These are phyloP conservation scores for Eupithecia vulgata DNA, from an alignment of 2,888 invertebrate species.

Conservation along the genomic window DNA sequence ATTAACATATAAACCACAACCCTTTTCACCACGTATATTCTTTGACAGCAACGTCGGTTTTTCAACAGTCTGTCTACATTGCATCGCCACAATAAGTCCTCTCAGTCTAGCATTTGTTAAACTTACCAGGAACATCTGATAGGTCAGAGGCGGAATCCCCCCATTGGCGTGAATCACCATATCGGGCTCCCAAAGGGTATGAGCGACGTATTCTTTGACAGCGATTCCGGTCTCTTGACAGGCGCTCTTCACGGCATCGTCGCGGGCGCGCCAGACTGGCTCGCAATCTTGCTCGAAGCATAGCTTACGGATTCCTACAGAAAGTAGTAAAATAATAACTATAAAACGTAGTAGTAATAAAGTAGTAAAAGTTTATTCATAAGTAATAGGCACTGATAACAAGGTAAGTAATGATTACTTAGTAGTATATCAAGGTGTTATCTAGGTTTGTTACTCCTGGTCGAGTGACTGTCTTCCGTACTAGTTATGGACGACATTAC, in stretches of 20 bases:
- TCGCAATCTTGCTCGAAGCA: conserved; percentile 88
- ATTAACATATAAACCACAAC: too few relatives aligned
- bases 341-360: too few relatives aligned
- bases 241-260: conserved; percentile 81
- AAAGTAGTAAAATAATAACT: neutral
- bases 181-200: conserved; percentile 89
- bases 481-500: too few relatives aligned
- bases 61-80: neutral
- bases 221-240: conserved; percentile 83
- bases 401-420: too few relatives aligned
- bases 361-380: too few relatives aligned
- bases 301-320: conserved; percentile 74
- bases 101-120: neutral
- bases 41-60: neutral
- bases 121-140: conserved; percentile 52
- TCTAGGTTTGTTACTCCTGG: too few relatives aligned
- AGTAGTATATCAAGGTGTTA: too few relatives aligned
- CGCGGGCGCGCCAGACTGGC: conserved; percentile 87
- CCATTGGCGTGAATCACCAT: conserved; percentile 87
- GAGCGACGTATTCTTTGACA: conserved; percentile 86
- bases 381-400: too few relatives aligned
- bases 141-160: conserved; percentile 88
- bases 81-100: conserved; percentile 47
- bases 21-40: too few relatives aligned
- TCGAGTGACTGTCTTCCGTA: too few relatives aligned